These are phyloP conservation scores for Notocelia uddmanniana DNA, from an alignment of 2,888 invertebrate species.

Conservation along the genomic window DNA sequence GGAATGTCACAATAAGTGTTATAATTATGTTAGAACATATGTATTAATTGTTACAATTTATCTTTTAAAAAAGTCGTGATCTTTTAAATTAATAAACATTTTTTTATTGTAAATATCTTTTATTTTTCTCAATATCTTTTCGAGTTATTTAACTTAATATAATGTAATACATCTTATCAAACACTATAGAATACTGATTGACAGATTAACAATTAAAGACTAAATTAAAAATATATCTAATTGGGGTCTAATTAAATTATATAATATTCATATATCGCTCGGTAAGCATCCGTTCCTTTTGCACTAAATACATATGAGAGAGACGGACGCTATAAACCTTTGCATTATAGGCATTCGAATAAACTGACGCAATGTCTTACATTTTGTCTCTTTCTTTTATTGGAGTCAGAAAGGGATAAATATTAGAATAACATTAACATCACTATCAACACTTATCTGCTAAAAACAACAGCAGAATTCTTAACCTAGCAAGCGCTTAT, in stretches of 20 bases:
- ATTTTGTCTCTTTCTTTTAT: conserved; percentile 30
- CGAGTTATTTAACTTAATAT: conserved; percentile 38
- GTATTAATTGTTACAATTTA: background rate
- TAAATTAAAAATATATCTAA: conserved; percentile 23
- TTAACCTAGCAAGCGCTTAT: background rate
- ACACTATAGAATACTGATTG: conserved; percentile 42
- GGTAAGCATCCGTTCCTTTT: conserved; percentile 7
- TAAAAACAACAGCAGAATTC: conserved; percentile 11
- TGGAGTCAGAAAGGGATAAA: conserved; percentile 30
- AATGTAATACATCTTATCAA: conserved; percentile 43
- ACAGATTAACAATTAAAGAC: conserved; percentile 40
- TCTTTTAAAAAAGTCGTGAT: background rate
- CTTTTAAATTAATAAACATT: background rate
- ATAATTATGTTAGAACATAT: background rate
- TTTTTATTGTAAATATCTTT: conserved; percentile 32
- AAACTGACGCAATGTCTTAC: background rate
- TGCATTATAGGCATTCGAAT: conserved; percentile 8
- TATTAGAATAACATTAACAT: conserved; percentile 12
- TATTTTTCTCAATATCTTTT: conserved; percentile 43
- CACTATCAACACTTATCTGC: conserved; percentile 21
- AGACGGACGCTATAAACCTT: background rate
- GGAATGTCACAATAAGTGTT: background rate
- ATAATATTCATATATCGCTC: background rate
- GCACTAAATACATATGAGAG: background rate
- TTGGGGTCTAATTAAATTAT: conserved; percentile 2